A percentile compares a stretch with the other conserved stretches of the same genome.
Evolutionary conservation across 2,113 vertebrate species (phyloP).

Genomic region (Butastur rufipennis): DNA sequence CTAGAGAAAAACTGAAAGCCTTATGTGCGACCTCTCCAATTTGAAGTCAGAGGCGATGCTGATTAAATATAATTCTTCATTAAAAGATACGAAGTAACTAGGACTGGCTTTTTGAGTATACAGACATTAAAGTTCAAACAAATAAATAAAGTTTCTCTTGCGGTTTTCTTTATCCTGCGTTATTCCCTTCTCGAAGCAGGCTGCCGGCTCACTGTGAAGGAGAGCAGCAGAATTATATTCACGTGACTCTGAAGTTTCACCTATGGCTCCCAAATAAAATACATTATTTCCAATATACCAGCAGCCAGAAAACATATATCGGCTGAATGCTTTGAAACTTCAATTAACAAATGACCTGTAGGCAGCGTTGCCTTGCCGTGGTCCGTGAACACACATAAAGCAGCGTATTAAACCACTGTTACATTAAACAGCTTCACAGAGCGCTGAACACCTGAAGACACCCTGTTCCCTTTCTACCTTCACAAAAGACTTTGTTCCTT

Average conservation of each 20-base stretch:
- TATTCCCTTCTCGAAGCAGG: background rate
- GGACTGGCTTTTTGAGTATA: background rate
- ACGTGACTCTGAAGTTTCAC: background rate
- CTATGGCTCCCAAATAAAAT: background rate
- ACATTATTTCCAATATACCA: background rate
- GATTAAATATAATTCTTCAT: slow-evolving; percentile 17
- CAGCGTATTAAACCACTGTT: background rate
- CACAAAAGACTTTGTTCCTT: background rate
- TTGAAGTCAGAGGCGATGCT: background rate
- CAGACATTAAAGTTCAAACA: background rate
- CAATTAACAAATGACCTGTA: slow-evolving; percentile 21
- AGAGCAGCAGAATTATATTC: background rate
- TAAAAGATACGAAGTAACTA: background rate
- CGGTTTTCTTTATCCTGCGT: background rate
- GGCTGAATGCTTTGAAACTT: background rate
- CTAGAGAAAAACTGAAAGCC: background rate
- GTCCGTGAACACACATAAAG: background rate
- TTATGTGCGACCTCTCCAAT: accelerated
- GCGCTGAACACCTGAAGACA: background rate
- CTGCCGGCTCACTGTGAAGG: background rate
- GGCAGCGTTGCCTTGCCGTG: background rate
- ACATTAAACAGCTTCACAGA: background rate
- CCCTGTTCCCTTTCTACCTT: background rate
- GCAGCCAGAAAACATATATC: background rate
- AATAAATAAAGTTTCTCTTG: background rate